These are phyloP conservation scores for Macrobrachium rosenbergii DNA, from an alignment of 1,140 invertebrate genomes.

Conservation along the genomic window DNA sequence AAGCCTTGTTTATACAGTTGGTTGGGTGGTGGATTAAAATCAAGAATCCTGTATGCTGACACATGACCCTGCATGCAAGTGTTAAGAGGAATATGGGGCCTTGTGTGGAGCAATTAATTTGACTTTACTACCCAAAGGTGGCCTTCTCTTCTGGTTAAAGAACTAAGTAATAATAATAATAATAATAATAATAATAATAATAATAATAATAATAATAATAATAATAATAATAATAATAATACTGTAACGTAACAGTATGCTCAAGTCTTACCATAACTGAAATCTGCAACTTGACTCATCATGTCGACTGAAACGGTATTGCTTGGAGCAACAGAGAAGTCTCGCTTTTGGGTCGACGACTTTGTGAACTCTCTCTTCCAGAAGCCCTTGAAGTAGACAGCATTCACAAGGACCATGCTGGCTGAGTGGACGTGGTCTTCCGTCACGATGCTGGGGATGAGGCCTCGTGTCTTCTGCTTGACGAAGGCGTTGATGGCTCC, in stretches of 20 bases:
- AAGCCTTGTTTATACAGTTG: no score
- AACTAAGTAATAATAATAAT: not conserved
- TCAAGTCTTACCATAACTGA: constrained; percentile 15
- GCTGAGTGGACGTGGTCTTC: constrained; percentile 69
- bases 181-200: not conserved
- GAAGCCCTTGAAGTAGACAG: constrained; percentile 87
- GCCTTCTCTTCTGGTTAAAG: no score
- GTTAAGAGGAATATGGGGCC: not conserved
- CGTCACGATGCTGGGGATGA: constrained; percentile 66
- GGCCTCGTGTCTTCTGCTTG: constrained; percentile 3
- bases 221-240: no score
- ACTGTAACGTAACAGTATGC: no score
- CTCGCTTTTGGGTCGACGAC: constrained; percentile 71
- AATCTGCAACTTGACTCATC: not conserved
- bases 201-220: no score
- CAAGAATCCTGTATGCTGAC: no score
- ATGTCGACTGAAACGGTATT: not conserved
- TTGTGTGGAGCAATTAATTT: not conserved
- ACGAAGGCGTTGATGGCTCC: constrained; percentile 2
- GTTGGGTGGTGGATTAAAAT: not conserved
- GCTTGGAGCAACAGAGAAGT: not conserved
- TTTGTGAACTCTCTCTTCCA: constrained; percentile 80
- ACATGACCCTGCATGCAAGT: no score
- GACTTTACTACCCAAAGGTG: not conserved
- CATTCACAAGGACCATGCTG: constrained; percentile 82